Percentiles rank a stretch among this genome's conserved stretches.
Conservation (phyloP, 2,113 vertebrate genomes). For the Dipodomys ordii region DNA sequence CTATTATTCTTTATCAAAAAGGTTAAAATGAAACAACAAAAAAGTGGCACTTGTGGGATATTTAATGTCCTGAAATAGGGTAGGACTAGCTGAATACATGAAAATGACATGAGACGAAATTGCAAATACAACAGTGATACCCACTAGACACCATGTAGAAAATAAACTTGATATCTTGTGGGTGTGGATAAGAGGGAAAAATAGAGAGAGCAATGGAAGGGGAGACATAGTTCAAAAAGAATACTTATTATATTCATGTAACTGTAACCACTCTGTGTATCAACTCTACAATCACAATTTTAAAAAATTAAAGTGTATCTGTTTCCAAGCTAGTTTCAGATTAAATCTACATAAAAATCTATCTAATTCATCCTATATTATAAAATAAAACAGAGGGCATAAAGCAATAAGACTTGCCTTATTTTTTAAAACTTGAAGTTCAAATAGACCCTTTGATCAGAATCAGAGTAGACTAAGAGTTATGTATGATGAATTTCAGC, state of each 20-base stretch:
- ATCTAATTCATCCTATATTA: conserved; percentile 27
- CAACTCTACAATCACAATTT: no score
- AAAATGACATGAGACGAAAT: background rate
- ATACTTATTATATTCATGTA: no score
- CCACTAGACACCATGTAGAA: no score
- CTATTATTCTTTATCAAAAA: conserved; percentile 43
- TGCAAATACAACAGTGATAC: no score
- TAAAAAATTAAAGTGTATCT: background rate
- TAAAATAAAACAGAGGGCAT: conserved; percentile 4
- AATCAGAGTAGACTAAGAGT: conserved; percentile 25
- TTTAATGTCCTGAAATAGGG: conserved; percentile 39
- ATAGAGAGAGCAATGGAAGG: no score
- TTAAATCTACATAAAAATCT: conserved; percentile 8
- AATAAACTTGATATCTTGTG: no score
- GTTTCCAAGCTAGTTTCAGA: conserved; percentile 51
- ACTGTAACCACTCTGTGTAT: no score
- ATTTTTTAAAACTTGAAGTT: conserved; percentile 18
- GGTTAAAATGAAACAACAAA: conserved; percentile 41
- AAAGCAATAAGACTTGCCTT: background rate
- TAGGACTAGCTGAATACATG: background rate
- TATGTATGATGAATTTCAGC: background rate
- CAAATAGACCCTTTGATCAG: background rate
- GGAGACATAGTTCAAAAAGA: no score
- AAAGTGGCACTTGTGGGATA: background rate
- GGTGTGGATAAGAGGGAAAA: no score